Evolutionary conservation across 2,797 vertebrate species (phyloP).

Genomic region (Malacoctenus gilli): DNA sequence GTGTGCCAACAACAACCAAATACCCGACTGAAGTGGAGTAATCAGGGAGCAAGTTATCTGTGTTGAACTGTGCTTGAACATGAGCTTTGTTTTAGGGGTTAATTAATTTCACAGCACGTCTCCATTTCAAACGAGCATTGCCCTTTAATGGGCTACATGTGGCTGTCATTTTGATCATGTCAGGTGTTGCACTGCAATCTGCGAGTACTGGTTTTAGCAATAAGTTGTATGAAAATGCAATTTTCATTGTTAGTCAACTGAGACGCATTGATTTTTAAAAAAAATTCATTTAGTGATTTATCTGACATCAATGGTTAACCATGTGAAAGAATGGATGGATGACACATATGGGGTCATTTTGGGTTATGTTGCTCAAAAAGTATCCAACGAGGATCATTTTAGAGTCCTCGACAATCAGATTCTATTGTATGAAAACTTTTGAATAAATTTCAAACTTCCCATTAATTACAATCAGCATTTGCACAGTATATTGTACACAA

Average conservation of each 20-base stretch:
- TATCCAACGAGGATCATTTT: no score
- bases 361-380: no score
- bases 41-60: constrained; percentile 40
- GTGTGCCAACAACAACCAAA: constrained; percentile 55
- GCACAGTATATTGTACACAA: no score
- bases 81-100: constrained; percentile 7
- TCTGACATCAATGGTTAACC: no score
- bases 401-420: no score
- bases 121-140: not conserved
- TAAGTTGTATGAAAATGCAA: not conserved
- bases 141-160: not conserved
- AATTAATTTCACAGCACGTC: not conserved
- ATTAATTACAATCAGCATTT: no score
- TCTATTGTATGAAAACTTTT: no score
- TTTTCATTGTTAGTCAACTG: not conserved
- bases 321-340: no score
- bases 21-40: constrained; percentile 46
- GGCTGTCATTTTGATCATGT: not conserved
- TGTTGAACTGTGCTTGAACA: constrained; percentile 12
- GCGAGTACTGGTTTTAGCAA: not conserved
- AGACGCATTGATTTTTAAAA: no score
- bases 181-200: constrained; percentile 2
- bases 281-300: no score
- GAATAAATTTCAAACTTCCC: no score
- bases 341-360: no score